Conservation (phyloP, 2,113 vertebrate species). For the Tetrax tetrax region DNA sequence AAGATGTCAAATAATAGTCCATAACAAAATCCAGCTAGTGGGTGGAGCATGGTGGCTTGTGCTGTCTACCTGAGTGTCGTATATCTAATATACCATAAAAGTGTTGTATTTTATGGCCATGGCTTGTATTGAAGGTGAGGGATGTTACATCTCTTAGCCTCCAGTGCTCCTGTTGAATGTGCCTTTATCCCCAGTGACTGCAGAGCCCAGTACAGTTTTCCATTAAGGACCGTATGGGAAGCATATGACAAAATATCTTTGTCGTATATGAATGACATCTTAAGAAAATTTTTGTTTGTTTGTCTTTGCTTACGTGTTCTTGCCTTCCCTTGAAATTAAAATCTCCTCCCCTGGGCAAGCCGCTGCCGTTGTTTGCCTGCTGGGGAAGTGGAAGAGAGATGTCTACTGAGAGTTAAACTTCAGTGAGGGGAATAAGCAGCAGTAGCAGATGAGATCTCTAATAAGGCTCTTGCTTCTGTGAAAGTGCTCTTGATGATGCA, state of each 20-base stretch:
- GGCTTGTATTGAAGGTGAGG: not conserved
- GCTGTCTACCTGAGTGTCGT: not conserved
- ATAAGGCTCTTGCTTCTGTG: not conserved
- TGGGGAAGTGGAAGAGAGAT: not conserved
- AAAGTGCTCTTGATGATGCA: constrained; percentile 27
- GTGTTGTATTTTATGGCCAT: not conserved
- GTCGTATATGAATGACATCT: not conserved
- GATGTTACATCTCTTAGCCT: not conserved
- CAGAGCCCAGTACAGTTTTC: not conserved
- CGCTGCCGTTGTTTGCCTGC: not conserved
- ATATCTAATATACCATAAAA: not conserved
- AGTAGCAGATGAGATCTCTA: not conserved
- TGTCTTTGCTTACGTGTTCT: not conserved
- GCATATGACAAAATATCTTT: not conserved
- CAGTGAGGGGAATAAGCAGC: not conserved
- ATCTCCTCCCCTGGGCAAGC: not conserved
- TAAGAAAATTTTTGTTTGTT: not conserved
- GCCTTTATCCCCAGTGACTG: not conserved
- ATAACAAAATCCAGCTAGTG: not conserved
- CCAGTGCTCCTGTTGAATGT: not conserved
- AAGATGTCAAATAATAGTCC: not conserved
- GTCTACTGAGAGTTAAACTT: not conserved
- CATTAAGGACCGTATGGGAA: not conserved
- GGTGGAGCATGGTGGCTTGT: not conserved
- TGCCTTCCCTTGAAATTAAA: not conserved